A percentile compares a stretch with the other conserved stretches of the same genome.
Evolutionary conservation across 92 coral and sea anemone genomes (phyloP).

Genomic region (Palythoa grandis): DNA sequence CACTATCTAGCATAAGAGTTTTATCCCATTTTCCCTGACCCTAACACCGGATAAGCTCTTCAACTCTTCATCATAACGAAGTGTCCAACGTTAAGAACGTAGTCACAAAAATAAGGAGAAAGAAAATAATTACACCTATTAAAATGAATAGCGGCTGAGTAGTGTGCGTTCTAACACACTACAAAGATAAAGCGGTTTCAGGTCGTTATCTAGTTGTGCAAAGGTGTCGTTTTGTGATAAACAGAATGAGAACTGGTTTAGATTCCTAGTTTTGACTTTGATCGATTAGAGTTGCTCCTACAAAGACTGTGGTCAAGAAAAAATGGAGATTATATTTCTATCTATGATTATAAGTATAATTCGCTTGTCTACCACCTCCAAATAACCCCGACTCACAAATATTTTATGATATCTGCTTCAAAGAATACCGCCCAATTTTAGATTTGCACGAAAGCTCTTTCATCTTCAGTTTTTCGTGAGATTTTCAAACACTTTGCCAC

Average conservation of each 20-base stretch:
- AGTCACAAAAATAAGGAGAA: not conserved
- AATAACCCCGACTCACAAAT: conserved; percentile 38
- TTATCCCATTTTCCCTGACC: conserved; percentile 45
- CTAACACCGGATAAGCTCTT: not conserved
- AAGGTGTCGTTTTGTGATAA: conserved; percentile 48
- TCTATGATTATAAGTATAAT: conserved; percentile 33
- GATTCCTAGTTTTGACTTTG: conserved; percentile 51
- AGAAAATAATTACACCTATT: not conserved
- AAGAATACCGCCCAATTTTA: conserved; percentile 38
- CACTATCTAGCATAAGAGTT: conserved; percentile 5
- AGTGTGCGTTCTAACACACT: not conserved
- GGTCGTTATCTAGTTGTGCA: conserved; percentile 39
- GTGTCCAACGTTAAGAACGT: not conserved
- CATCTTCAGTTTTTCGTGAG: conserved; percentile 12
- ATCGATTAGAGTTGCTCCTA: conserved; percentile 45
- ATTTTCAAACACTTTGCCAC: not conserved
- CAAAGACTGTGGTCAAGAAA: conserved; percentile 44
- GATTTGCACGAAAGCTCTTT: conserved; percentile 30
- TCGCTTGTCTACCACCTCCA: conserved; percentile 43
- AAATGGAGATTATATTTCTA: conserved; percentile 40
- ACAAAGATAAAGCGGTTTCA: conserved; percentile 34
- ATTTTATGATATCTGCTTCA: conserved; percentile 40
- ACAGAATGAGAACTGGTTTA: conserved; percentile 44
- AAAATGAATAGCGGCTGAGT: conserved; percentile 4
- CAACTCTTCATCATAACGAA: not conserved